Conservation (phyloP, 1,140 invertebrate species). For the Zaprionus davidi region DNA sequence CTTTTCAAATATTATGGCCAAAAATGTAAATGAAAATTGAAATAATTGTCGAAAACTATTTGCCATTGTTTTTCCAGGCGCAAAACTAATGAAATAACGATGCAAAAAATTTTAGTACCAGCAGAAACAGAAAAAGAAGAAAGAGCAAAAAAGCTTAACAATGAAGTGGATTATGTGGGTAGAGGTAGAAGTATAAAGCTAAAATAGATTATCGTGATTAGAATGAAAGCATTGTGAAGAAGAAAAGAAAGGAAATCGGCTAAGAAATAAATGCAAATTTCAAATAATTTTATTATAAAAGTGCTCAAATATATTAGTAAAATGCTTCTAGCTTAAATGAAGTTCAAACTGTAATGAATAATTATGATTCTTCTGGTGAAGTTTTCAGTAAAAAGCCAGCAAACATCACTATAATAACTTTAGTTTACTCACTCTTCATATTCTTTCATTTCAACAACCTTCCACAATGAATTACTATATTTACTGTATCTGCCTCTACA, state of each 20-base stretch:
- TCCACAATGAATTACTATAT: background rate
- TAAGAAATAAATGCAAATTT: too few species aligned
- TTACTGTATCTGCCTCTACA: background rate
- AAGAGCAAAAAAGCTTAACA: background rate
- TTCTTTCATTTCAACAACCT: too few species aligned
- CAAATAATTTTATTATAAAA: too few species aligned
- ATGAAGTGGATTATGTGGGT: background rate
- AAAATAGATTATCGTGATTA: background rate
- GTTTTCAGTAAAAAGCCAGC: too few species aligned
- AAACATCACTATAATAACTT: too few species aligned
- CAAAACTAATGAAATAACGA: background rate
- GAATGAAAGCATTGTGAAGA: background rate
- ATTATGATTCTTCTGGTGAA: too few species aligned
- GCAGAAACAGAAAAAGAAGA: background rate
- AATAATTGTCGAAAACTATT: slow-evolving; percentile 54
- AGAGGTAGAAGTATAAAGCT: background rate
- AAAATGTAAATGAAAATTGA: slow-evolving; percentile 56
- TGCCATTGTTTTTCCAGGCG: slow-evolving; percentile 32
- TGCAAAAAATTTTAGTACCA: background rate
- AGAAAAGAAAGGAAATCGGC: too few species aligned
- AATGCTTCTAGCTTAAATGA: too few species aligned
- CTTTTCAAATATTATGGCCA: slow-evolving; percentile 48
- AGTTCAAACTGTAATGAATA: too few species aligned
- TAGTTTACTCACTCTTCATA: too few species aligned
- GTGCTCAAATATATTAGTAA: too few species aligned